phyloP scores from a whole-genome alignment of 2,888 invertebrate genomes.

The Andrena bicolor region DNA sequence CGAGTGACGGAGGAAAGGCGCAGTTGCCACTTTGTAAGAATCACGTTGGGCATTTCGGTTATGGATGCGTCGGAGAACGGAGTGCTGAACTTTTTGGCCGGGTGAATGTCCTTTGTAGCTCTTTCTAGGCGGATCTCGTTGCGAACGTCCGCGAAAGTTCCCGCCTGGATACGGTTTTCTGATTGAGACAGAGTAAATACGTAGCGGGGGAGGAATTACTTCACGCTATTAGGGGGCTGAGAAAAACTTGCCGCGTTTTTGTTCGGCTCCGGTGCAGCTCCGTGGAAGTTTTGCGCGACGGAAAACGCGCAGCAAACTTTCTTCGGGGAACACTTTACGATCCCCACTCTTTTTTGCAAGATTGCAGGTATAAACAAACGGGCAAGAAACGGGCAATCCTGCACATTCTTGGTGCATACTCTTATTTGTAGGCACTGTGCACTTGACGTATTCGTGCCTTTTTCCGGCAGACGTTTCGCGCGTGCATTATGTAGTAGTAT shows the following conservation, averaged over 20 bases:
- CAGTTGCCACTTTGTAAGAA: conserved; percentile 32
- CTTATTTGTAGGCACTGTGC: neutral
- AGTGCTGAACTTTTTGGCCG: conserved; percentile 17
- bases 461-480: neutral
- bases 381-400: neutral
- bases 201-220: conserved; percentile 46
- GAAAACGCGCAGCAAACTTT: conserved; percentile 19
- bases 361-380: conserved; percentile 40
- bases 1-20: neutral
- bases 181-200: conserved; percentile 50
- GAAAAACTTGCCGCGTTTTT: conserved; percentile 38
- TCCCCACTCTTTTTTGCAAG: conserved; percentile 15
- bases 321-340: conserved; percentile 36
- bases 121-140: neutral
- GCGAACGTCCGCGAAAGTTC: conserved; percentile 2
- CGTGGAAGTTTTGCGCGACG: conserved; percentile 32
- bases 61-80: conserved; percentile 8
- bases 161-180: conserved; percentile 39
- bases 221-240: conserved; percentile 31
- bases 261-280: conserved; percentile 15
- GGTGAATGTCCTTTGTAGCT: conserved; percentile 3
- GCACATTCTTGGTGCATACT: neutral
- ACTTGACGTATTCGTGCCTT: neutral
- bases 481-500: neutral
- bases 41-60: conserved; percentile 32